Base-by-base conservation (phyloP, 2,113 vertebrate genomes). In the Syngnathoides biaculeatus region DNA sequence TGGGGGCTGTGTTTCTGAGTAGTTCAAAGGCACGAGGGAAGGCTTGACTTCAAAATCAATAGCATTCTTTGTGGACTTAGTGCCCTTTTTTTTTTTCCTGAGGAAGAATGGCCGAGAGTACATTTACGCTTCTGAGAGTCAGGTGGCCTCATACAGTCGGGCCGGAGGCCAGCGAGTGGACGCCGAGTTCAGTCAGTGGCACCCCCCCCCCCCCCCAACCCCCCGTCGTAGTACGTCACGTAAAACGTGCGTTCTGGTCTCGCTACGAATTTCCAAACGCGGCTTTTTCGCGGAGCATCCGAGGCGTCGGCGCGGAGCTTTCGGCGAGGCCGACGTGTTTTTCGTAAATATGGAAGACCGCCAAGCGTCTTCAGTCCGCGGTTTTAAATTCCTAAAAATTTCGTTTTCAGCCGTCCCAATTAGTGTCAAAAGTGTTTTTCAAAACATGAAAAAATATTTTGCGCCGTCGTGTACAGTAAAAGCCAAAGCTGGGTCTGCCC, bases 11-110 rank as follows among this genome's bases (percentile, higher is more conserved):
- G 55, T 40, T 70, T 75, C 39, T 40, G 48, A 63, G 35, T 42
- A 77, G 84, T 87, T 78, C 68, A 85, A 81, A 85, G 77, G 20
- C 39, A 47, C 65, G 68, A 62, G 69, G 67, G 71, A 80, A 57
- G 40, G 79, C 70, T 87, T 85, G 89, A 81, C 84, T 92, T 89
- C 83, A 71, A 81, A 81, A 80, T 82, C 57, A 72, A 78, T 74
- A 65, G 79, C 84, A 90, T 90, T 90, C 88, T 79, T 90, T 80
- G 72, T 43, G 52, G 87, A 82, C 72, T 90, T 87, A 86, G 79
- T 47, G 63, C 1, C 43, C 40, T 43, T 50, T 55, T 26, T 50
- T 45, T 24, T 17, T 47, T 19, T 19, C 17, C 42, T 17, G 67
- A 30, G 71, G 53, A 58, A 74, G 69, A 67, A 79, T 78, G 74